These are phyloP conservation scores for Ophion obscuratus DNA, from an alignment of 2,888 invertebrate genomes.

Conservation along the genomic window DNA sequence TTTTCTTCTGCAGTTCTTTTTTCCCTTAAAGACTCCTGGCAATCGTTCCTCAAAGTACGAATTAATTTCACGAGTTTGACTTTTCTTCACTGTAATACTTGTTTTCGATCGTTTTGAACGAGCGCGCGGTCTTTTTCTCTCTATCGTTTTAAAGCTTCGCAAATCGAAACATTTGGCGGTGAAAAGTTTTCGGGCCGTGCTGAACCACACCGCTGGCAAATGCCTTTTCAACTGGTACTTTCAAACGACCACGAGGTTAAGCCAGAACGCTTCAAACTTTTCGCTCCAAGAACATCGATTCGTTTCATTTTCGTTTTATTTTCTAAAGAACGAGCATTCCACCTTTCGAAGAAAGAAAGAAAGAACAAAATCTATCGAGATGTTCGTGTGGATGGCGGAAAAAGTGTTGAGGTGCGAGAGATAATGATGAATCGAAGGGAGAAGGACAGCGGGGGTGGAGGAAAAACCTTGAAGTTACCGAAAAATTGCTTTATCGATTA, in stretches of 20 bases:
- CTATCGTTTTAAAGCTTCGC: background rate
- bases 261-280: slow-evolving; percentile 1
- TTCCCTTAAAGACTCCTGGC: too few relatives aligned
- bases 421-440: slow-evolving; percentile 51
- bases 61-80: too few relatives aligned
- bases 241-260: slow-evolving; percentile 2
- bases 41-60: too few relatives aligned
- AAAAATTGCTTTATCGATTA: slow-evolving; percentile 72
- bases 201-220: background rate
- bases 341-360: too few relatives aligned
- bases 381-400: slow-evolving; percentile 29
- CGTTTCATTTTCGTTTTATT: slow-evolving; percentile 8
- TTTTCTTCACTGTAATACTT: too few relatives aligned
- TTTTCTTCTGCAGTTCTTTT: too few relatives aligned
- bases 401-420: slow-evolving; percentile 47
- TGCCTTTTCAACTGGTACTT: slow-evolving; percentile 4
- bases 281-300: slow-evolving; percentile 17
- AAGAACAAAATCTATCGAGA: slow-evolving; percentile 29
- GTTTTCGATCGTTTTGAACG: too few relatives aligned
- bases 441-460: slow-evolving; percentile 38
- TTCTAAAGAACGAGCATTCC: slow-evolving; percentile 33
- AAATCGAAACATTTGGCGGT: slow-evolving; percentile 25
- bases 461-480: slow-evolving; percentile 29
- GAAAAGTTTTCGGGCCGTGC: background rate
- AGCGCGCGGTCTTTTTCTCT: too few relatives aligned